A percentile compares a stretch with the other conserved stretches of the same genome.
Evolutionary conservation across 2,797 vertebrate species (phyloP).

Genomic region (Pagetopsis macropterus): DNA sequence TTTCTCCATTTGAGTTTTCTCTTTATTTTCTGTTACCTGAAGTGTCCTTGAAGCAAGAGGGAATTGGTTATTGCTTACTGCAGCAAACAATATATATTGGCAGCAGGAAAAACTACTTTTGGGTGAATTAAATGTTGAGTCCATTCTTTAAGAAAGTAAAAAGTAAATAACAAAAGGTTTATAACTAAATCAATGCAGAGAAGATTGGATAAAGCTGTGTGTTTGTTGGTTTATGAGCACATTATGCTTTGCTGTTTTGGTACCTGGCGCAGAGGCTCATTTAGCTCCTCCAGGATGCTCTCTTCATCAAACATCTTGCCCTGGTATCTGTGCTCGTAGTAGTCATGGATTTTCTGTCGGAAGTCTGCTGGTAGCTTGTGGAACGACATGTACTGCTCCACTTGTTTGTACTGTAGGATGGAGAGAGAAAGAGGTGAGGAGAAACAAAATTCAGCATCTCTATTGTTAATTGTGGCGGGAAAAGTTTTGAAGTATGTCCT

Average conservation of each 20-base stretch:
- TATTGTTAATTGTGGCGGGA: constrained; percentile 17
- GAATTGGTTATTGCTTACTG: constrained; percentile 8
- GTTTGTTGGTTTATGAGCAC: constrained; percentile 24
- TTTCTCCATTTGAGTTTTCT: not conserved
- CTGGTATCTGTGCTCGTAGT: constrained; percentile 98
- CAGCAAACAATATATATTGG: constrained; percentile 14
- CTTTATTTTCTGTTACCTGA: not conserved
- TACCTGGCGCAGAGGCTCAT: constrained; percentile 95
- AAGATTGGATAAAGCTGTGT: not conserved
- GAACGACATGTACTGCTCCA: constrained; percentile 99
- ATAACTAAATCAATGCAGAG: not conserved
- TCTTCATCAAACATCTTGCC: constrained; percentile 99
- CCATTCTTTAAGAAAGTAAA: not conserved
- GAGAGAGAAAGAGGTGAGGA: constrained; percentile 16
- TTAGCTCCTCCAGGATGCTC: constrained; percentile 97
- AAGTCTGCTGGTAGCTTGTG: constrained; percentile 97
- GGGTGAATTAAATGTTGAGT: not conserved
- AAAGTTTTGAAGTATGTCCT: not conserved
- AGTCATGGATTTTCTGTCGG: constrained; percentile 97
- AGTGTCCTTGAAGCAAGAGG: not conserved
- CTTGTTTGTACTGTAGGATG: constrained; percentile 92
- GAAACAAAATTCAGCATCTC: constrained; percentile 6
- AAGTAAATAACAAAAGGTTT: not conserved
- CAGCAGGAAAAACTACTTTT: constrained; percentile 15
- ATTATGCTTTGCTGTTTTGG: constrained; percentile 10